Conservation (phyloP, 2,797 vertebrate species). For the Oreonectes daqikongensis region DNA sequence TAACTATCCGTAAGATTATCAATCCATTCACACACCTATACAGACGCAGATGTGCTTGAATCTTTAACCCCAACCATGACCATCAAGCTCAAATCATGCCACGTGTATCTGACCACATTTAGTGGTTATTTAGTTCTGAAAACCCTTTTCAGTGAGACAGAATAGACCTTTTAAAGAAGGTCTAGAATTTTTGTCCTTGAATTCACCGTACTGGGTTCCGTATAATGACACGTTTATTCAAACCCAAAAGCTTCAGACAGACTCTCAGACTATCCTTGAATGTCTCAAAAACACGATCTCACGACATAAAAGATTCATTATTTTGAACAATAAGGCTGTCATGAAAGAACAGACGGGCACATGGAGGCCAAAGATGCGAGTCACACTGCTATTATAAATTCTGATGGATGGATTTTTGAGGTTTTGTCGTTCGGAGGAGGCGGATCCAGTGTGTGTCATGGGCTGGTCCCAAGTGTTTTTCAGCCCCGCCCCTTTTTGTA, state of each 20-base stretch:
- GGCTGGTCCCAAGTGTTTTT: conserved; percentile 49
- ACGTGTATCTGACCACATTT: neutral
- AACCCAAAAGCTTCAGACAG: neutral
- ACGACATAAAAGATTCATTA: conserved; percentile 48
- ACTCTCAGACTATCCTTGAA: conserved; percentile 15
- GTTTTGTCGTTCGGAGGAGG: conserved; percentile 47
- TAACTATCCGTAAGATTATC: neutral
- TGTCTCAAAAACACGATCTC: conserved; percentile 43
- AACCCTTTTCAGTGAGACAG: neutral
- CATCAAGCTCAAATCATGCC: neutral
- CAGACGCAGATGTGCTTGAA: neutral
- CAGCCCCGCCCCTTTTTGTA: conserved; percentile 21
- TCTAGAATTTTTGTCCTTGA: conserved; percentile 26
- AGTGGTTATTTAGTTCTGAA: neutral
- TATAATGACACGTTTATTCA: neutral
- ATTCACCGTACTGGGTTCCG: neutral
- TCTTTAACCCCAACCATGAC: neutral
- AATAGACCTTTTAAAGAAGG: neutral
- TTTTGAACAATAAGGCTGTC: conserved; percentile 19
- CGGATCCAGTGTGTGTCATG: conserved; percentile 60
- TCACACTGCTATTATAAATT: conserved; percentile 55
- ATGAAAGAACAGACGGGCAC: conserved; percentile 51
- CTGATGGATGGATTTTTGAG: conserved; percentile 59
- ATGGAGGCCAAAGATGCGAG: conserved; percentile 49
- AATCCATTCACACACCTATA: neutral